These are phyloP conservation scores for Hirundichthys speculiger DNA, from an alignment of 2,113 vertebrate genomes.

Conservation along the genomic window DNA sequence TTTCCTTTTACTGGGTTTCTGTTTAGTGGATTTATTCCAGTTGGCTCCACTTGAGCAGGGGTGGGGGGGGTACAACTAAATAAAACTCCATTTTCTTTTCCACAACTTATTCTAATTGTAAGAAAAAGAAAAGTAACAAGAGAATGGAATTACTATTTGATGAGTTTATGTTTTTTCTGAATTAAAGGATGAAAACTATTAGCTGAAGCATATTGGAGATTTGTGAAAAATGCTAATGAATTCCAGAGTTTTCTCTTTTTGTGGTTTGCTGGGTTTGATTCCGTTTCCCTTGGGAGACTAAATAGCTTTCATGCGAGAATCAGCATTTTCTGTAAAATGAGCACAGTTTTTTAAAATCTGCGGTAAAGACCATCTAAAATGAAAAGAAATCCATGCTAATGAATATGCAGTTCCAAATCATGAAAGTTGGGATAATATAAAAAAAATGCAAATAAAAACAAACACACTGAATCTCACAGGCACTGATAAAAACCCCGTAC, in stretches of 20 bases:
- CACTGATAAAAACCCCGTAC: too few relatives aligned
- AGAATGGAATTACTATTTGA: slow-evolving; percentile 69
- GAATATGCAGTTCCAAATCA: too few relatives aligned
- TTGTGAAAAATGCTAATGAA: slow-evolving; percentile 73
- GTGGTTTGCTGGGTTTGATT: slow-evolving; percentile 16
- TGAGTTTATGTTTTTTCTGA: slow-evolving; percentile 66
- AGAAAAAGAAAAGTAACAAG: slow-evolving; percentile 52
- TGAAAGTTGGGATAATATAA: too few relatives aligned
- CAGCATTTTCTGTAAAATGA: slow-evolving; percentile 40
- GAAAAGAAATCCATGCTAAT: neutral
- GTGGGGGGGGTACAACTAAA: slow-evolving; percentile 8
- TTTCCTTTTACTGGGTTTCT: slow-evolving; percentile 48
- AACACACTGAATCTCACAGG: too few relatives aligned
- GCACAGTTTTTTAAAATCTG: slow-evolving; percentile 42
- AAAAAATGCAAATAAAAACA: too few relatives aligned
- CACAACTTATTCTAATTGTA: slow-evolving; percentile 42
- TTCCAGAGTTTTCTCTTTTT: slow-evolving; percentile 38
- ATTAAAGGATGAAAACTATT: slow-evolving; percentile 66
- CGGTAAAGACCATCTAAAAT: slow-evolving; percentile 20
- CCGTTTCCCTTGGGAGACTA: slow-evolving; percentile 54
- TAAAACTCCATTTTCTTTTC: slow-evolving; percentile 36
- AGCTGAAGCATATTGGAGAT: slow-evolving; percentile 48
- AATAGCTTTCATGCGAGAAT: slow-evolving; percentile 54
- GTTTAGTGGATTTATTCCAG: slow-evolving; percentile 56
- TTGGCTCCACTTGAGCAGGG: slow-evolving; percentile 42